Conservation (phyloP, 2,113 vertebrate genomes). For the Megaceryle torquata region DNA sequence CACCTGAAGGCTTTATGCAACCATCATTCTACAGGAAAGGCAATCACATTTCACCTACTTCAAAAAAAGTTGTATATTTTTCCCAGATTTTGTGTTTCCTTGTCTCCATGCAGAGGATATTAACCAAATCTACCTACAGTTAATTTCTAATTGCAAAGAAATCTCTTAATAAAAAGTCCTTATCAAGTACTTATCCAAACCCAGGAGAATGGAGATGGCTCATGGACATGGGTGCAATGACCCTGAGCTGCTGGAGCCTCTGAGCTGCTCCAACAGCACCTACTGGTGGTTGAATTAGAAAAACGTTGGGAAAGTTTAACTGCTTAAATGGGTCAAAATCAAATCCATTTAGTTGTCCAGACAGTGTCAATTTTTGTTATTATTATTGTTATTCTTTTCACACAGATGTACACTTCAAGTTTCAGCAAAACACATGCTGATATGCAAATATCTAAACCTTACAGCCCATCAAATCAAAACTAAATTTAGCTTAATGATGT, state of each 20-base stretch:
- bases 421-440: not conserved
- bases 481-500: not conserved
- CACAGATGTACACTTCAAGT: not conserved
- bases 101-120: not conserved
- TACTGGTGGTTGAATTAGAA: not conserved
- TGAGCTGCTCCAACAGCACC: not conserved
- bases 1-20: conserved; percentile 33
- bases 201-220: not conserved
- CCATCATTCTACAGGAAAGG: not conserved
- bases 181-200: not conserved
- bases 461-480: not conserved
- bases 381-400: too few relatives aligned
- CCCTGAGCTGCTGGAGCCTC: not conserved
- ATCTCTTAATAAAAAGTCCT: not conserved
- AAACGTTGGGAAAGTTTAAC: not conserved
- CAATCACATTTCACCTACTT: not conserved
- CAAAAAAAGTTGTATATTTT: not conserved
- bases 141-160: not conserved
- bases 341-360: not conserved
- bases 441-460: not conserved
- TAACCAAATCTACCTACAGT: not conserved
- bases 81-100: not conserved
- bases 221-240: rapidly evolving
- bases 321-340: not conserved
- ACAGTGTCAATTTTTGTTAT: not conserved